Conservation (phyloP, 2,113 vertebrate species). For the Pelodiscus sinensis region DNA sequence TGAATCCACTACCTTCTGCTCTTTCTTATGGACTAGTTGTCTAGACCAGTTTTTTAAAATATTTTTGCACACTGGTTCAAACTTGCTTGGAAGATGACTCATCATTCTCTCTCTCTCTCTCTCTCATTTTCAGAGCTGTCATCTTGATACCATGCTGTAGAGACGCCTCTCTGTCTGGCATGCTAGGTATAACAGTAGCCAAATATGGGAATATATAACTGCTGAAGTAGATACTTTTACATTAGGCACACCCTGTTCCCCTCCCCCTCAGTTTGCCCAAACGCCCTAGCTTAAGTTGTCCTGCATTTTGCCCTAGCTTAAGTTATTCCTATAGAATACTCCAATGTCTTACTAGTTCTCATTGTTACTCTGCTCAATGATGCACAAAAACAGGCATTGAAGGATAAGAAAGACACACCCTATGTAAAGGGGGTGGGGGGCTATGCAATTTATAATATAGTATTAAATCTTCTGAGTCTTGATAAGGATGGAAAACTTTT, state of each 20-base stretch:
- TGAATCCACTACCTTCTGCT: neutral
- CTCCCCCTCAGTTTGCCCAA: neutral
- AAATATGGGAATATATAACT: neutral
- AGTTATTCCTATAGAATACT: neutral
- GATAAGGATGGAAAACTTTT: neutral
- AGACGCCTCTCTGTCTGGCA: neutral
- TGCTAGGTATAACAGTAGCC: neutral
- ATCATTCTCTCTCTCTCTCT: neutral
- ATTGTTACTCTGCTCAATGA: neutral
- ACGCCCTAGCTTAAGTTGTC: neutral
- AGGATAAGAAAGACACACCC: neutral
- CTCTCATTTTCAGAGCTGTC: neutral
- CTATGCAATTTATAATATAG: neutral
- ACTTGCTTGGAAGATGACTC: neutral
- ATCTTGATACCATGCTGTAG: neutral
- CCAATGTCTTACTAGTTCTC: neutral
- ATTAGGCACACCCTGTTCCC: fast-evolving
- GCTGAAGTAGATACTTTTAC: neutral
- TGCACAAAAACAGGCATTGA: neutral
- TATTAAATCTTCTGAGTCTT: neutral
- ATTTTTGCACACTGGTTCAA: neutral
- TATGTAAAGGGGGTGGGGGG: no score
- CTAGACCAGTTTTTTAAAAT: neutral
- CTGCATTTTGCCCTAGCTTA: neutral
- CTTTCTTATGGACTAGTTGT: neutral